Conservation (phyloP, 2,888 invertebrate species). For the Eudasyphora cyanicolor region DNA sequence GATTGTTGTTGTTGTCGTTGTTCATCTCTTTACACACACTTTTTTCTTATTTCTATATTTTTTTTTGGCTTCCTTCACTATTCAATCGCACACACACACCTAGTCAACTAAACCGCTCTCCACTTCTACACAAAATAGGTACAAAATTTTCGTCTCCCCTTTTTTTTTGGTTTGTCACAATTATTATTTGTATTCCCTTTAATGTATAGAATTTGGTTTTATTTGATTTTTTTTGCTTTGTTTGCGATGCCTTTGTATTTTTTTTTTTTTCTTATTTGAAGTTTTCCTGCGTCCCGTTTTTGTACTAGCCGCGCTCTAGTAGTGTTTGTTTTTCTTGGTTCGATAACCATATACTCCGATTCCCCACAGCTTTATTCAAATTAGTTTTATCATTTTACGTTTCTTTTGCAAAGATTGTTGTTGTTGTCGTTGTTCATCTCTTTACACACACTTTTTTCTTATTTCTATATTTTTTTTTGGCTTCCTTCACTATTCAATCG, state of each 20-base stretch:
- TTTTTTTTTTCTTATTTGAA: constrained; percentile 22
- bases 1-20: constrained; percentile 1
- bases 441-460: constrained; percentile 24
- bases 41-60: constrained; percentile 48
- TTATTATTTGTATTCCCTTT: constrained; percentile 24
- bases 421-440: constrained; percentile 26
- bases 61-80: neutral
- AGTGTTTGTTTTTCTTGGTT: constrained; percentile 55
- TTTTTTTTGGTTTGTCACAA: neutral
- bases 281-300: constrained; percentile 43
- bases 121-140: neutral
- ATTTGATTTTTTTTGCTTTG: constrained; percentile 14
- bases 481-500: constrained; percentile 7
- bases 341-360: constrained; percentile 72
- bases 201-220: constrained; percentile 33
- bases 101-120: neutral
- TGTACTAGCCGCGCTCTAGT: neutral
- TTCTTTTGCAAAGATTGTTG: constrained; percentile 6
- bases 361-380: constrained; percentile 38
- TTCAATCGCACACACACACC: constrained; percentile 16
- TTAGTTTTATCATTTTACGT: constrained; percentile 32
- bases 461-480: constrained; percentile 38
- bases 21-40: constrained; percentile 19
- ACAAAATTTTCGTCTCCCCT: neutral
- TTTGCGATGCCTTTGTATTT: constrained; percentile 25